Percentiles rank a stretch among this genome's conserved stretches.
phyloP scores from a whole-genome alignment of 2,797 vertebrate genomes.

The Numenius phaeopus region DNA sequence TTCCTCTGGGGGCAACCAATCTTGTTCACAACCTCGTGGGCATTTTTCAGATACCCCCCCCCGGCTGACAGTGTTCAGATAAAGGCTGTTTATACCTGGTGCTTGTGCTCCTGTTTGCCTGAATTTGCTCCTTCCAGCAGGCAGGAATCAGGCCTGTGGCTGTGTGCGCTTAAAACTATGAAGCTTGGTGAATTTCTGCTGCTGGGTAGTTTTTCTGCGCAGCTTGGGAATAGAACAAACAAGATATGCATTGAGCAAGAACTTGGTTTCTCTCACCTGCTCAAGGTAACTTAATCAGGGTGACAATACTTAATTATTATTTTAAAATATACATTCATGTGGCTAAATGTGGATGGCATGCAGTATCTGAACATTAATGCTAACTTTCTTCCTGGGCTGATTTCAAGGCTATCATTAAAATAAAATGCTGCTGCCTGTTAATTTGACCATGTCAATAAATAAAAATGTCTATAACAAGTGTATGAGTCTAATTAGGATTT shows the following conservation, averaged over 20 bases:
- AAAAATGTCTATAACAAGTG: conserved; percentile 60
- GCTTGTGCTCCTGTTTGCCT: not conserved
- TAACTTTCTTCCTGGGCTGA: conserved; percentile 56
- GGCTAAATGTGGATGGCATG: not conserved
- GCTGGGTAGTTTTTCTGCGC: not conserved
- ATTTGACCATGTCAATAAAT: conserved; percentile 71
- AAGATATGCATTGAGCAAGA: not conserved
- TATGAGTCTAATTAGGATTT: conserved; percentile 69
- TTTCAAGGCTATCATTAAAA: conserved; percentile 61
- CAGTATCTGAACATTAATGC: not conserved
- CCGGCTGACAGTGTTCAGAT: not conserved
- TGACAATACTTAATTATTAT: not conserved
- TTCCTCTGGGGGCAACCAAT: not conserved
- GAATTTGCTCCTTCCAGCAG: not conserved
- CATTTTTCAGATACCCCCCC: not conserved
- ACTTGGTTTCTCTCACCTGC: not conserved
- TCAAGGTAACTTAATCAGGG: not conserved
- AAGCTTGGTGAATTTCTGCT: not conserved
- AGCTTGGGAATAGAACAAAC: not conserved
- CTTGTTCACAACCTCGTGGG: not conserved
- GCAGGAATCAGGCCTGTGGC: not conserved
- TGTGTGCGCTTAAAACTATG: not conserved
- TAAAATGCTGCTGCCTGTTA: conserved; percentile 58
- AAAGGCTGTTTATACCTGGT: not conserved
- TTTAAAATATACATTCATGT: conserved; percentile 4